phyloP scores from a whole-genome alignment of 2,113 vertebrate species.

The Podiceps cristatus region DNA sequence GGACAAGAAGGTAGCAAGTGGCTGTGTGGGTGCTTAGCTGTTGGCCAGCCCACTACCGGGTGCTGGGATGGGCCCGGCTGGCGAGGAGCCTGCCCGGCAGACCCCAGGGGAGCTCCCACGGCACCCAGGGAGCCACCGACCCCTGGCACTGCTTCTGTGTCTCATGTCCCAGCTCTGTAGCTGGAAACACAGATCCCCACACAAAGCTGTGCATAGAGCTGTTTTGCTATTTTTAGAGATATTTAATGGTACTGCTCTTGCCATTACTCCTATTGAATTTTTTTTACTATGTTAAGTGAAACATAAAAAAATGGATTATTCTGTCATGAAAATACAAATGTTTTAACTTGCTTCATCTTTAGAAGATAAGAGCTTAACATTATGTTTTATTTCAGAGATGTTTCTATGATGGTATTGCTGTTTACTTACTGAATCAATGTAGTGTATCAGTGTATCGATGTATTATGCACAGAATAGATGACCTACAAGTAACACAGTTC shows the following conservation, averaged over 20 bases:
- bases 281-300: background rate
- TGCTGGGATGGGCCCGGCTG: background rate
- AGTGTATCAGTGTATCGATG: background rate
- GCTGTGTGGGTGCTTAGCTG: background rate
- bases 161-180: background rate
- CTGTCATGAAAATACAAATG: background rate
- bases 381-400: background rate
- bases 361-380: background rate
- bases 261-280: background rate
- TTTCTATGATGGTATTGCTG: background rate
- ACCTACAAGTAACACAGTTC: background rate
- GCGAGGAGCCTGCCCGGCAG: background rate
- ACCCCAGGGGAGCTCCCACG: fast-evolving
- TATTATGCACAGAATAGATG: background rate
- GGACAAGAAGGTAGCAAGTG: fast-evolving
- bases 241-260: background rate
- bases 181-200: background rate
- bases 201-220: fast-evolving
- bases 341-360: background rate
- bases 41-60: background rate
- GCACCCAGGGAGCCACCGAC: background rate
- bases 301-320: background rate
- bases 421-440: background rate
- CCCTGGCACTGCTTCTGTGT: background rate
- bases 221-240: background rate